phyloP scores from a whole-genome alignment of 2,888 invertebrate species.

The Suillia variegata region DNA sequence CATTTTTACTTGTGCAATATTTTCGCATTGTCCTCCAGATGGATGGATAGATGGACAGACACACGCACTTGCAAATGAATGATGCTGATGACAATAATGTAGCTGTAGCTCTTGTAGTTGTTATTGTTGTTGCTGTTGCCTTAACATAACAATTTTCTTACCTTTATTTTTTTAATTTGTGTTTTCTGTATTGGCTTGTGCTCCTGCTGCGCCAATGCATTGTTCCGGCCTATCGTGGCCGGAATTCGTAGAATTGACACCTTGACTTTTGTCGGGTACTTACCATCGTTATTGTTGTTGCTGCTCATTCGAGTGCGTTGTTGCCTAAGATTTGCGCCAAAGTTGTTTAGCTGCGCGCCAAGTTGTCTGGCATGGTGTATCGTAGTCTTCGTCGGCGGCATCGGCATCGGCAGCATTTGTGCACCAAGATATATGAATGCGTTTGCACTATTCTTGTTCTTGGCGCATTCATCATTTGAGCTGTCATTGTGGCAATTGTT shows the following conservation, averaged over 20 bases:
- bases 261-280: too few relatives aligned
- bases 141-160: constrained; percentile 41
- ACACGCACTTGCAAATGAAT: neutral
- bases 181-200: constrained; percentile 29
- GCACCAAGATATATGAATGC: neutral
- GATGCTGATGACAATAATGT: constrained; percentile 1
- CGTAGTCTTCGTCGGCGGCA: constrained; percentile 13
- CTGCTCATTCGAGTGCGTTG: neutral
- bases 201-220: constrained; percentile 27
- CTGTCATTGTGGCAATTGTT: constrained; percentile 40
- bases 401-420: constrained; percentile 8
- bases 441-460: constrained; percentile 11
- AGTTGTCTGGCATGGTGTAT: constrained; percentile 46
- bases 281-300: neutral
- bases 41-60: too few relatives aligned
- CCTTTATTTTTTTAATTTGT: constrained; percentile 31
- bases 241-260: constrained; percentile 47
- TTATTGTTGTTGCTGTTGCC: neutral
- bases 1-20: constrained; percentile 3
- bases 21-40: neutral
- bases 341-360: constrained; percentile 45
- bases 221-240: constrained; percentile 11
- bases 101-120: constrained; percentile 4
- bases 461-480: constrained; percentile 37
- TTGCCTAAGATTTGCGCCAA: constrained; percentile 41